These are phyloP conservation scores for Aegithalos caudatus DNA, from an alignment of 2,113 vertebrate species.

Conservation along the genomic window DNA sequence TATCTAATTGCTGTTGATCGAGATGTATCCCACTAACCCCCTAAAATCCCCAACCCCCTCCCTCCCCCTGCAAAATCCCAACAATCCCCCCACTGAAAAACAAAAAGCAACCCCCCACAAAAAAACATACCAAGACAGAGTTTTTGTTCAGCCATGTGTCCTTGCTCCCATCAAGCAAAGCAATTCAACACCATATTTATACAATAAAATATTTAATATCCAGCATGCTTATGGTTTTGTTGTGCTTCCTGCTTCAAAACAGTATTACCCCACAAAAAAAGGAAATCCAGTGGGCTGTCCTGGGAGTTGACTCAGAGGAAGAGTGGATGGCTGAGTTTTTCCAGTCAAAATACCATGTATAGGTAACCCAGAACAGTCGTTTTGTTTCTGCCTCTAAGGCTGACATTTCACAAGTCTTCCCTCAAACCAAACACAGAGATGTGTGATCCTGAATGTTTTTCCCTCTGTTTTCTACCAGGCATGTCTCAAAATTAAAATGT, in stretches of 20 bases:
- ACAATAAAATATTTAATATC: background rate
- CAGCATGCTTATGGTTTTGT: background rate
- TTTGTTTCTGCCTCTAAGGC: background rate
- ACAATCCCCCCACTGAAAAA: background rate
- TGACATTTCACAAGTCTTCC: background rate
- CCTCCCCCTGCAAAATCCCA: background rate
- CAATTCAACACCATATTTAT: background rate
- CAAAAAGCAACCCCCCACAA: rapidly evolving
- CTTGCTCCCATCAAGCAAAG: background rate
- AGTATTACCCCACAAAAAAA: background rate
- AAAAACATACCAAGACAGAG: background rate
- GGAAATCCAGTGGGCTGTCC: background rate
- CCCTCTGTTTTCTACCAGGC: background rate
- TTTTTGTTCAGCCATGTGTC: background rate
- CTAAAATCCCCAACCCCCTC: background rate
- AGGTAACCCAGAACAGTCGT: background rate
- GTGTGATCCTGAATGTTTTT: background rate
- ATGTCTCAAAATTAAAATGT: background rate
- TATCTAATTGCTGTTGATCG: background rate
- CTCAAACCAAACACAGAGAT: background rate
- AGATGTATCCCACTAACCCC: background rate
- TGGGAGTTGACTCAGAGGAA: background rate
- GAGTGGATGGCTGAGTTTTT: background rate
- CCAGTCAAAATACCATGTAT: background rate
- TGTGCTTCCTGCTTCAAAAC: background rate